Evolutionary conservation across 2,113 vertebrate genomes (phyloP).

Genomic region (Semnornis frantzii): DNA sequence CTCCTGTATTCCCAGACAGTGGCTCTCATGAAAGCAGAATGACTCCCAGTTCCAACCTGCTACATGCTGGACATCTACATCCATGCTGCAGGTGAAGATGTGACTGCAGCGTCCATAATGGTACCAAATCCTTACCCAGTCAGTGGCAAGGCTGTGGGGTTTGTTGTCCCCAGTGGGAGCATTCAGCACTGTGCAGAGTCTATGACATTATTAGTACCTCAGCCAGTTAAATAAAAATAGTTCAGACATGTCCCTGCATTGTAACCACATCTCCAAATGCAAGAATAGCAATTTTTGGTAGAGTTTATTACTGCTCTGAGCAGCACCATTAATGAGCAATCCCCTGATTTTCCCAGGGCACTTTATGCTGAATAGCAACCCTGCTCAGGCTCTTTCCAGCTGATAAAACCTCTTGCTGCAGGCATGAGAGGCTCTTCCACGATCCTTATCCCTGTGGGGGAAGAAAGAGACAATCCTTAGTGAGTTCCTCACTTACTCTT

Average conservation of each 20-base stretch:
- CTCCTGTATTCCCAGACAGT: not conserved
- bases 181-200: not conserved
- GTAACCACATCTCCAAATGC: conserved; percentile 36
- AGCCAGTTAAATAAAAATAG: conserved; percentile 24
- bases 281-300: conserved; percentile 30
- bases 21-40: not conserved
- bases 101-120: not conserved
- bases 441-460: not conserved
- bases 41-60: not conserved
- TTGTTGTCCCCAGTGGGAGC: not conserved
- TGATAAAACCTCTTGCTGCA: not conserved
- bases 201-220: conserved; percentile 20
- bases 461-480: not conserved
- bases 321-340: not conserved
- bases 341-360: not conserved
- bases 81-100: rapidly evolving
- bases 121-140: not conserved
- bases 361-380: not conserved
- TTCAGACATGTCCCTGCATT: not conserved
- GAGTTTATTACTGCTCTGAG: conserved; percentile 46
- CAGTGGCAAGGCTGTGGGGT: not conserved
- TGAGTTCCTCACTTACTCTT: not conserved
- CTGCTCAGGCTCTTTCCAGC: not conserved
- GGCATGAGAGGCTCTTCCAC: not conserved
- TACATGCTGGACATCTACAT: not conserved